Conservation (phyloP, 2,113 vertebrate species). For the Mola mola region DNA sequence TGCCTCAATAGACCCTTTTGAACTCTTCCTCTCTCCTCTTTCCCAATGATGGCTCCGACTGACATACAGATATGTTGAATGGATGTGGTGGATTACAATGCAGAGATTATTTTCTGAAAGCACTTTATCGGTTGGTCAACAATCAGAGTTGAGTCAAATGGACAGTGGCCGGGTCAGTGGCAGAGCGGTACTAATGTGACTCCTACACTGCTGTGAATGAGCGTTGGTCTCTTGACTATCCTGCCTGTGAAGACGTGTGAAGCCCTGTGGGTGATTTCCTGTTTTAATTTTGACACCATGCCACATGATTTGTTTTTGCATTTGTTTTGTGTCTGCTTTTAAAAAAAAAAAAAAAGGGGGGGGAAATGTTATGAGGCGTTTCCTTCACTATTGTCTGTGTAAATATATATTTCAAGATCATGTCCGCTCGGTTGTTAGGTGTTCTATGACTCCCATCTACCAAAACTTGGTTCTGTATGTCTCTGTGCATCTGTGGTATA, state of each 20-base stretch:
- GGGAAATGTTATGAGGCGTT: neutral
- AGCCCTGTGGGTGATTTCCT: constrained; percentile 35
- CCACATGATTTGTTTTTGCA: constrained; percentile 66
- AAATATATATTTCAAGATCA: constrained; percentile 34
- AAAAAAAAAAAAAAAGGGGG: constrained; percentile 27
- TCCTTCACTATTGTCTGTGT: constrained; percentile 39
- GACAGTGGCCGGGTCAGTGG: constrained; percentile 46
- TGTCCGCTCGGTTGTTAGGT: constrained; percentile 28
- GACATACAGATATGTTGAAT: constrained; percentile 68
- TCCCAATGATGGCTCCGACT: constrained; percentile 52
- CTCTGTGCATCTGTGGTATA: constrained; percentile 29
- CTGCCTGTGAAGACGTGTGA: constrained; percentile 3
- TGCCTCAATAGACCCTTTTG: constrained; percentile 73
- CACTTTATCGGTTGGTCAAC: constrained; percentile 84
- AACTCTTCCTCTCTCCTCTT: constrained; percentile 44
- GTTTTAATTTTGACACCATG: constrained; percentile 65
- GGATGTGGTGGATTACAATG: constrained; percentile 57
- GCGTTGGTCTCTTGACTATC: constrained; percentile 35
- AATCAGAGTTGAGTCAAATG: constrained; percentile 66
- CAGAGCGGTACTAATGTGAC: constrained; percentile 58
- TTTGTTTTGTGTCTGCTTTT: constrained; percentile 50
- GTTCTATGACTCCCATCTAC: constrained; percentile 23
- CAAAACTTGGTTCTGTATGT: constrained; percentile 13
- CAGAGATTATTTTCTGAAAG: constrained; percentile 74
- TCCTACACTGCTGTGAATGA: constrained; percentile 63